Conservation (phyloP, 2,113 vertebrate species). For the Oncorhynchus kisutch region DNA sequence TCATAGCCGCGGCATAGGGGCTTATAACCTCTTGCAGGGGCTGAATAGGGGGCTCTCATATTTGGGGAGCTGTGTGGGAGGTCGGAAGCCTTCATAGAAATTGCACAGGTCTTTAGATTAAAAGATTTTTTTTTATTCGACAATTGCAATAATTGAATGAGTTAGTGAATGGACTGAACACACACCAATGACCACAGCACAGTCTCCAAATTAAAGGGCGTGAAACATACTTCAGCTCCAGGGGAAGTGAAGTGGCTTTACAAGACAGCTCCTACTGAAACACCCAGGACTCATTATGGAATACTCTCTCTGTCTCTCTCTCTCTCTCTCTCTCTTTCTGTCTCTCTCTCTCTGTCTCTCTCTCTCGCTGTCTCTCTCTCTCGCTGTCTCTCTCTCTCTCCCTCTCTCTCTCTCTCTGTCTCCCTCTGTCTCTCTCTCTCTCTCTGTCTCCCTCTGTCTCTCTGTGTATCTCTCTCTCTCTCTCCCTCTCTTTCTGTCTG, state of each 20-base stretch:
- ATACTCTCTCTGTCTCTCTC: no score
- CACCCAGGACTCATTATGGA: slow-evolving; percentile 54
- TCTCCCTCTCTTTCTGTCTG: accelerated
- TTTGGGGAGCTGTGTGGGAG: neutral
- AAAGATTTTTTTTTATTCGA: slow-evolving; percentile 46
- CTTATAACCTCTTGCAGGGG: no score
- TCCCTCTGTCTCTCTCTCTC: no score
- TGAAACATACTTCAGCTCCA: neutral
- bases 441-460: no score
- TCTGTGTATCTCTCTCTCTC: no score
- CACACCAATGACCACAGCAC: slow-evolving; percentile 15
- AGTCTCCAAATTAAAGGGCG: neutral
- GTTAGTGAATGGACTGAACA: slow-evolving; percentile 43
- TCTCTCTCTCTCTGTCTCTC: no score
- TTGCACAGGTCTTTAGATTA: slow-evolving; percentile 39
- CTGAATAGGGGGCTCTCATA: no score
- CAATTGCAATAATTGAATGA: slow-evolving; percentile 56
- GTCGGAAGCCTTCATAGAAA: slow-evolving; percentile 28
- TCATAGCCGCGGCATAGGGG: neutral
- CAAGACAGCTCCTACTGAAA: slow-evolving; percentile 14
- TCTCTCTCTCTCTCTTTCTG: neutral
- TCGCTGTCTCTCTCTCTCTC: accelerated
- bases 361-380: accelerated
- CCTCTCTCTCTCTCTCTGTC: accelerated
- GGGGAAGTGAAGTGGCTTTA: slow-evolving; percentile 14